phyloP scores from a whole-genome alignment of 2,888 invertebrate species.

The Mythimna lalbum region DNA sequence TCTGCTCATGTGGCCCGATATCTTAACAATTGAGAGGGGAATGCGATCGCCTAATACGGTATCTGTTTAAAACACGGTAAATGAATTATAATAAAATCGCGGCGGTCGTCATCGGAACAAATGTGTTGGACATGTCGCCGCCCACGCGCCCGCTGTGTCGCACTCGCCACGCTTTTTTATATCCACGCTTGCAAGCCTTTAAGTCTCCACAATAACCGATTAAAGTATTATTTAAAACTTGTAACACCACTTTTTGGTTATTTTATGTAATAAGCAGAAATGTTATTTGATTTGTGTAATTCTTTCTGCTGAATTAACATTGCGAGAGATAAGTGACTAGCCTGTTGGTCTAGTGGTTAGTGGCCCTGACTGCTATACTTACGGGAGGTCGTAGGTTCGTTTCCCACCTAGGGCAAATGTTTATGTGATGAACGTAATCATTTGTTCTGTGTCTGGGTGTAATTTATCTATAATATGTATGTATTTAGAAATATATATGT shows the following conservation, averaged over 20 bases:
- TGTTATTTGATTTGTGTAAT: conserved; percentile 14
- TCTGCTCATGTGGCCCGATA: conserved; percentile 54
- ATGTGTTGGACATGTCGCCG: conserved; percentile 84
- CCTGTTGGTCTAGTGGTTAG: too few species aligned
- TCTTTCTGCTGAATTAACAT: background rate
- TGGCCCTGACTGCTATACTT: too few species aligned
- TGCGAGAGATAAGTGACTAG: too few species aligned
- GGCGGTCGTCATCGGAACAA: conserved; percentile 84
- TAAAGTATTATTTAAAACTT: conserved; percentile 47
- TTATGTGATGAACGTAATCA: too few species aligned
- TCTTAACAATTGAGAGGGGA: conserved; percentile 54
- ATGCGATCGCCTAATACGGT: conserved; percentile 64
- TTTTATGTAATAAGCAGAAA: conserved; percentile 10
- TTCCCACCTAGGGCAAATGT: too few species aligned
- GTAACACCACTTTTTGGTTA: background rate
- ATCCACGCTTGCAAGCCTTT: conserved; percentile 37
- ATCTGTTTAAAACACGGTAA: conserved; percentile 82
- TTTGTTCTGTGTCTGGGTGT: too few species aligned
- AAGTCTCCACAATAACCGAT: conserved; percentile 40
- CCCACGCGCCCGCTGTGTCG: conserved; percentile 80
- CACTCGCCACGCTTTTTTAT: conserved; percentile 65
- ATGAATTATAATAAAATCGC: conserved; percentile 88
- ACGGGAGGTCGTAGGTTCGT: too few species aligned
- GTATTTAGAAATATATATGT: too few species aligned
- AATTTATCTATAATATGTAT: too few species aligned